Base-by-base conservation (phyloP, 2,888 invertebrate species). In the Mallateleia sp. region DNA sequence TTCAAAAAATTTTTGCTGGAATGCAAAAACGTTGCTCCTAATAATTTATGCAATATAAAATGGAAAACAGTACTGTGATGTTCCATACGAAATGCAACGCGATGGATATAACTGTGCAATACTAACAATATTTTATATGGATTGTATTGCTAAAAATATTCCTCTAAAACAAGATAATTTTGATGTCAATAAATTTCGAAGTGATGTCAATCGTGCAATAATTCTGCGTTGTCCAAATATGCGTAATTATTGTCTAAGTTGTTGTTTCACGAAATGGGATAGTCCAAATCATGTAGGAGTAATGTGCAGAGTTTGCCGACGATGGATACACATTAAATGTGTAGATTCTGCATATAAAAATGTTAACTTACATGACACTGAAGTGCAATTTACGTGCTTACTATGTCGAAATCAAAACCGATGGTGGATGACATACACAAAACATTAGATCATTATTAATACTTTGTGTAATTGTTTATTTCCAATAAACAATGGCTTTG, bases 91-190 rank as follows among this genome's bases (percentile, higher is more conserved):
- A 7, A 66, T 66, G 66, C 66, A 66, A 47, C n/a, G 5, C 0
- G 47, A 66, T 18, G 28, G 20, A 3, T 25, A 18, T 15, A 66
- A 66, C 14, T 66, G 66, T 47, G 66, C 47, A 28, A 47, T 66
- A 14, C 47, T 6, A 9, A 28, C 18, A 4, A 47, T 47, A 0
- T 66, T 47, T 47, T 66, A 47, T 28, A 66, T 66, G 47, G 66
- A 66, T 14, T 66, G 66, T 15, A 66, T 66, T 9, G 66, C 25
- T 1, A 66, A 47, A 11, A 47, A 47, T 18, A 8, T 18, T 15
- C 18, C 25, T 9, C n/a, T 66, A 11, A 1, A 3, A 11, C 14
- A 18, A 1, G n/a, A n/a, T 5, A 66, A 47, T n/a, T 25, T 66
- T 7, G 25, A 66, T 20, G 25, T 66, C 1, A 28, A n/a, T 5